Evolutionary conservation across 2,888 invertebrate genomes (phyloP).

Genomic region (Lasioglossum villosulum): DNA sequence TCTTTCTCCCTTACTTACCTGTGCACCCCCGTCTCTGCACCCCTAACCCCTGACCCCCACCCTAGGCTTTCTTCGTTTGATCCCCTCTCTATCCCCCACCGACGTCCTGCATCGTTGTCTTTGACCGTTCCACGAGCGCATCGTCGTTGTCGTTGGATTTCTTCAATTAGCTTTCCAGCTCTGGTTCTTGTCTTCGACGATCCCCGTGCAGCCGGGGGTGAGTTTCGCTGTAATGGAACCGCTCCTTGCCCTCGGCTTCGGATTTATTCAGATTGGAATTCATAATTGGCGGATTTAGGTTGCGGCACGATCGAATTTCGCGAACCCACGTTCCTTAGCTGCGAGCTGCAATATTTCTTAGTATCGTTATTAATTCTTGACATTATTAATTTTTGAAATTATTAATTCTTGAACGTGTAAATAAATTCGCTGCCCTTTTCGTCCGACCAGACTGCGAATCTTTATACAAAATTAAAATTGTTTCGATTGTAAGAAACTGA

Average conservation of each 20-base stretch:
- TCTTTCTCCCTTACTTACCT: constrained; percentile 78
- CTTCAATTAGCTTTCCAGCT: constrained; percentile 20
- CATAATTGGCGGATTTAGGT: neutral
- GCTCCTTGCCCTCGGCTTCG: neutral
- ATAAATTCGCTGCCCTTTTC: no score
- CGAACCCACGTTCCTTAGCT: neutral
- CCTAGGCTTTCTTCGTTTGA: neutral
- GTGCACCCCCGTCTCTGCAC: constrained; percentile 25
- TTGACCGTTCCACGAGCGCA: constrained; percentile 7
- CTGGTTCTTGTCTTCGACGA: neutral
- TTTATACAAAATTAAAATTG: no score
- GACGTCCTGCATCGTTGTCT: neutral
- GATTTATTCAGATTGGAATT: neutral
- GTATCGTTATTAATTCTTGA: no score
- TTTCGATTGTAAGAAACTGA: no score
- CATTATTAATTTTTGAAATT: no score
- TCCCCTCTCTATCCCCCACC: neutral
- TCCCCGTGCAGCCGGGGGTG: neutral
- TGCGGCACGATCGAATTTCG: neutral
- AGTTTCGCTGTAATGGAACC: neutral
- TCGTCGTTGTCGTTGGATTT: constrained; percentile 30
- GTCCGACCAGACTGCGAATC: no score
- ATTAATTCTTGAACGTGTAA: no score
- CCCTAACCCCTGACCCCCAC: neutral
- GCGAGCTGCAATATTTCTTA: neutral